phyloP scores from a whole-genome alignment of 2,113 vertebrate genomes.

The Carollia perspicillata region DNA sequence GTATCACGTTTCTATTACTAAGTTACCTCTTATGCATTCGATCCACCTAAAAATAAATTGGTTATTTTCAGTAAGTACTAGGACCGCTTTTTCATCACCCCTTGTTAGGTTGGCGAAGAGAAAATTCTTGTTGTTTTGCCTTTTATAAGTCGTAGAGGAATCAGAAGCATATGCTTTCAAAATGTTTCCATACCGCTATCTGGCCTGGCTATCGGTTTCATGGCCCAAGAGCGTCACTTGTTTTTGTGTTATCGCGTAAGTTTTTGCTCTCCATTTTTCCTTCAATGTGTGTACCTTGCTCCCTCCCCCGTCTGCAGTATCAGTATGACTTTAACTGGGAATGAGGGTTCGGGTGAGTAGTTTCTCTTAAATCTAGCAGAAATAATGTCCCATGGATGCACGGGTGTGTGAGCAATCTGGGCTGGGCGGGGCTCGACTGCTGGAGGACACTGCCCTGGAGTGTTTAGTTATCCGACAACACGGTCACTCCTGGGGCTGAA shows the following conservation, averaged over 20 bases:
- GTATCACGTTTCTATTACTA: neutral
- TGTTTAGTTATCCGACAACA: neutral
- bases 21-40: neutral
- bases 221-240: neutral
- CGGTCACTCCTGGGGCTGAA: neutral
- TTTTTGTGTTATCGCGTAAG: slow-evolving; percentile 18
- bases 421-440: accelerated
- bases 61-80: neutral
- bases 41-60: slow-evolving; percentile 21
- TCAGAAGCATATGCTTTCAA: neutral
- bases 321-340: neutral
- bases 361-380: neutral
- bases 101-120: neutral
- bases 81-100: neutral
- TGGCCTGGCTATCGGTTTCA: neutral
- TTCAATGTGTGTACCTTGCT: accelerated
- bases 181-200: neutral
- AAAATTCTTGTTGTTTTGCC: neutral
- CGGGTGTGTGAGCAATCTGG: neutral
- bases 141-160: neutral
- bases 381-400: neutral
- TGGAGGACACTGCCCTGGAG: neutral
- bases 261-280: slow-evolving; percentile 17
- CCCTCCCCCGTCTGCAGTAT: neutral
- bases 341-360: neutral